These are phyloP conservation scores for Gymnosoma rotundatum DNA, from an alignment of 2,888 invertebrate species.

Conservation along the genomic window DNA sequence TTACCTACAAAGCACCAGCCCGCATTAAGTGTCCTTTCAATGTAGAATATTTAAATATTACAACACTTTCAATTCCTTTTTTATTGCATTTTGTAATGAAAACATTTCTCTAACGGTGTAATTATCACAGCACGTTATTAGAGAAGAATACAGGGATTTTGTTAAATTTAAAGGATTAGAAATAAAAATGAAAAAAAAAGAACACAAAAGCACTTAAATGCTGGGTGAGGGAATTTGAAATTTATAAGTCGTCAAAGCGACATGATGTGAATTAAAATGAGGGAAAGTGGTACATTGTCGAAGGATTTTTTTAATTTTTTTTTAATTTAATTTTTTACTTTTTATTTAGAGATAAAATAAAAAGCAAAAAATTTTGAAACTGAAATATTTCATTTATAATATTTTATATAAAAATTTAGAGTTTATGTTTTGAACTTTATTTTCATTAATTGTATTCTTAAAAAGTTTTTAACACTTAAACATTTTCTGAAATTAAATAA, in stretches of 20 bases:
- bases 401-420: no score
- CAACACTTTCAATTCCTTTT: slow-evolving; percentile 49
- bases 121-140: slow-evolving; percentile 67
- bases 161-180: slow-evolving; percentile 40
- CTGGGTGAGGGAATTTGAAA: slow-evolving; percentile 22
- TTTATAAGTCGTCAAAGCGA: neutral
- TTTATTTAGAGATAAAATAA: neutral
- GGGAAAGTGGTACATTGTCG: slow-evolving; percentile 22
- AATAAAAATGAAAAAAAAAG: slow-evolving; percentile 15
- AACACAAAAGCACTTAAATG: slow-evolving; percentile 26
- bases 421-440: no score
- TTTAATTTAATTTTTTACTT: neutral
- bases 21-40: slow-evolving; percentile 52
- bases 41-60: slow-evolving; percentile 41
- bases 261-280: neutral
- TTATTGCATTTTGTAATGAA: slow-evolving; percentile 28
- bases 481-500: slow-evolving; percentile 9
- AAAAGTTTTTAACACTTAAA: neutral
- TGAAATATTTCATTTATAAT: no score
- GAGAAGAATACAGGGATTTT: slow-evolving; percentile 35
- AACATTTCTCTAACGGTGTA: slow-evolving; percentile 36
- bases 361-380: neutral
- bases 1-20: slow-evolving; percentile 43
- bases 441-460: no score
- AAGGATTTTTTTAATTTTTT: neutral